Conservation (phyloP, 2,888 invertebrate species). For the Cephus pulcher region DNA sequence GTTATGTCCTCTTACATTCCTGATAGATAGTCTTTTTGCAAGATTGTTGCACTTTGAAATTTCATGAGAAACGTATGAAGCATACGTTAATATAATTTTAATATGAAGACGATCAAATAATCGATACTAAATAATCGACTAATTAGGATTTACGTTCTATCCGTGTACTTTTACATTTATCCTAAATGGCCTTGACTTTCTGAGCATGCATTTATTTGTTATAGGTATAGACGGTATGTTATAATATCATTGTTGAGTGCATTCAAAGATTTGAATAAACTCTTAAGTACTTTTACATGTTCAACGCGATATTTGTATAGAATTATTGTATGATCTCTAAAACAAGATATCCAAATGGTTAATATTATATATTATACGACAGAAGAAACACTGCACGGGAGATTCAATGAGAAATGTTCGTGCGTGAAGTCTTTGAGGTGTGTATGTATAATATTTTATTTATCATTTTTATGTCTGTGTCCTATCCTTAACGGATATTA, state of each 20-base stretch:
- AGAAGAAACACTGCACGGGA: conserved; percentile 8
- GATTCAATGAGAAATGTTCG: conserved; percentile 8
- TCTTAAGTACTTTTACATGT: neutral
- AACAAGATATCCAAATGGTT: neutral
- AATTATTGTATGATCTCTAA: conserved; percentile 1
- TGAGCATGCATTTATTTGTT: neutral
- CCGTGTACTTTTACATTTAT: neutral
- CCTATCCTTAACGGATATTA: conserved; percentile 17
- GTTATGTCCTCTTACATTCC: neutral
- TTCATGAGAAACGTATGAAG: neutral
- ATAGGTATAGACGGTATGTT: neutral
- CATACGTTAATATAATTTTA: neutral
- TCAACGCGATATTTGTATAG: neutral
- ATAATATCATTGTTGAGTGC: neutral
- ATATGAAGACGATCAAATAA: neutral
- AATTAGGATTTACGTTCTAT: neutral
- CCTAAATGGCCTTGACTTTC: conserved; percentile 6
- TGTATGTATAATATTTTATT: conserved; percentile 20
- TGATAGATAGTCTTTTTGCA: neutral
- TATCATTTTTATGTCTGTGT: conserved; percentile 8
- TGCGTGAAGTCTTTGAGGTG: conserved; percentile 19
- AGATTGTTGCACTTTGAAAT: neutral
- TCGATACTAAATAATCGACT: neutral
- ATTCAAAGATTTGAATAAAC: neutral
- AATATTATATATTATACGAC: conserved; percentile 15